Conservation (phyloP, 92 coral and sea anemone species). For the Zoanthus sansibaricus region DNA sequence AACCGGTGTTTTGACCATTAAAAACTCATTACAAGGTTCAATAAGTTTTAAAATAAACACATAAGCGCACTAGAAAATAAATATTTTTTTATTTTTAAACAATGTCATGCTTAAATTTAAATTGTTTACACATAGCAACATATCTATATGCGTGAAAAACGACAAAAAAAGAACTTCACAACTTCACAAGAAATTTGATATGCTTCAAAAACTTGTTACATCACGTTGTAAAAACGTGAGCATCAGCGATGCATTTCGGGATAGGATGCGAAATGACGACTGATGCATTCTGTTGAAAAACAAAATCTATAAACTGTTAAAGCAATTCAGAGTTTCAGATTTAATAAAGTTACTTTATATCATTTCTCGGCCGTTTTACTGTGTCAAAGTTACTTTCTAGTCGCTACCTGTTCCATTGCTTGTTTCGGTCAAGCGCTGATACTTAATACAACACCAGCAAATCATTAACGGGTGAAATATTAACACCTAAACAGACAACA, state of each 20-base stretch:
- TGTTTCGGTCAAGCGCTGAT: neutral
- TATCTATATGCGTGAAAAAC: neutral
- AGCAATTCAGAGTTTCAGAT: neutral
- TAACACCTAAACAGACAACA: constrained; percentile 13
- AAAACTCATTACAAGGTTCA: constrained; percentile 13
- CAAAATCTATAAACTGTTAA: neutral
- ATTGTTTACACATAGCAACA: neutral
- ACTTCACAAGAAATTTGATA: neutral
- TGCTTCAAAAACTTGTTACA: constrained; percentile 30
- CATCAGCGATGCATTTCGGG: constrained; percentile 4
- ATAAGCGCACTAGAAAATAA: neutral
- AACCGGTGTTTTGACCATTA: neutral
- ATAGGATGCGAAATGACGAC: neutral
- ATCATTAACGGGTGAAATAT: constrained; percentile 18
- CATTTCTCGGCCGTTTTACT: neutral
- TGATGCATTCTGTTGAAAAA: neutral
- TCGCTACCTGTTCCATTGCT: neutral
- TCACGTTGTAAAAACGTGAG: constrained; percentile 17
- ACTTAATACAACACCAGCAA: constrained; percentile 23
- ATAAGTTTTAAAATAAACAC: neutral
- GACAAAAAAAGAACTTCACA: neutral
- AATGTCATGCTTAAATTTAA: too few relatives aligned
- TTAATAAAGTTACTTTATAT: neutral
- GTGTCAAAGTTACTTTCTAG: neutral
- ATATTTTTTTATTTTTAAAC: neutral